Conservation (phyloP, 2,113 vertebrate genomes). For the Corythaeola cristata region DNA sequence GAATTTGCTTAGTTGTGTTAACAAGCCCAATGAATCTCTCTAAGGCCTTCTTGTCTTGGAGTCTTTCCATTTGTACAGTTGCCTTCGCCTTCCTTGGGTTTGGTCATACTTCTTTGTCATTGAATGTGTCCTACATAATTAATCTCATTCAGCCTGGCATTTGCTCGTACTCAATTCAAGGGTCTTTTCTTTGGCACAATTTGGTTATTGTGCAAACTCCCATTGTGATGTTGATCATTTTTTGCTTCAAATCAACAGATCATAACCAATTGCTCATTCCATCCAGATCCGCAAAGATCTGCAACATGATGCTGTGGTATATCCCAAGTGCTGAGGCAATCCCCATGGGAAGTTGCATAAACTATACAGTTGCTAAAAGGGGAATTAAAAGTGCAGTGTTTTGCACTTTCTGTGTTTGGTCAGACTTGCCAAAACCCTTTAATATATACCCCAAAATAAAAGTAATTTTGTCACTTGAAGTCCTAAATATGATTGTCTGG, state of each 20-base stretch:
- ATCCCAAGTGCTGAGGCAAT: slow-evolving; percentile 68
- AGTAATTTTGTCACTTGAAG: background rate
- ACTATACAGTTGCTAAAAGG: slow-evolving; percentile 18
- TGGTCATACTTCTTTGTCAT: slow-evolving; percentile 46
- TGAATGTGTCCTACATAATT: slow-evolving; percentile 49
- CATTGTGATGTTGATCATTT: slow-evolving; percentile 65
- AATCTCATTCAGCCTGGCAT: slow-evolving; percentile 57
- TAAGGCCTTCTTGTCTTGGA: slow-evolving; percentile 61
- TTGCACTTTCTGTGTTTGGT: slow-evolving; percentile 55
- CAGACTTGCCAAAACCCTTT: slow-evolving; percentile 61
- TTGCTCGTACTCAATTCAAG: slow-evolving; percentile 42
- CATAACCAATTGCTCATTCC: slow-evolving; percentile 63
- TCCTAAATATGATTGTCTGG: background rate
- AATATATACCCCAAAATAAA: background rate
- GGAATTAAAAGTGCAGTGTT: slow-evolving; percentile 12
- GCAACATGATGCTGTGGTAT: slow-evolving; percentile 71
- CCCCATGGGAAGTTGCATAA: slow-evolving; percentile 58
- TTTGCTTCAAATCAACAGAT: slow-evolving; percentile 52
- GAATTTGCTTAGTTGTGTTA: slow-evolving; percentile 41
- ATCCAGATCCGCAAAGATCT: slow-evolving; percentile 70
- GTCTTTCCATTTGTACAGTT: slow-evolving; percentile 59
- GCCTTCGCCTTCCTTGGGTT: slow-evolving; percentile 33
- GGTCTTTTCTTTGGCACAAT: slow-evolving; percentile 61
- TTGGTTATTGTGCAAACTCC: slow-evolving; percentile 43
- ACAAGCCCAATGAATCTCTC: slow-evolving; percentile 53